Conservation (phyloP, 2,113 vertebrate genomes). For the Gymnarchus niloticus region DNA sequence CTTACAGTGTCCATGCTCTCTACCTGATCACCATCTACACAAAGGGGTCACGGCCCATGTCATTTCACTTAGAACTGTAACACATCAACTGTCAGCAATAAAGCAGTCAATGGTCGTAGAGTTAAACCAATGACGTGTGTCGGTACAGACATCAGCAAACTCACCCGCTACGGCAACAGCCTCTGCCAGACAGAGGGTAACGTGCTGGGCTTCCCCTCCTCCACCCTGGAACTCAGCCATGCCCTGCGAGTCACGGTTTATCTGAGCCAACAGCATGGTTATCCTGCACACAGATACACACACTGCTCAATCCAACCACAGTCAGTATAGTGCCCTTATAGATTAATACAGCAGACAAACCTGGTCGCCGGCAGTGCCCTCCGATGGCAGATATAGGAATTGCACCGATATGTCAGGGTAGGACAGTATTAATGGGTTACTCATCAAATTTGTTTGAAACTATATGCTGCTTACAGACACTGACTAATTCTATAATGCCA, state of each 20-base stretch:
- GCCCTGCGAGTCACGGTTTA: slow-evolving; percentile 94
- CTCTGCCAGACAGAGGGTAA: slow-evolving; percentile 91
- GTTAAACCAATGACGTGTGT: background rate
- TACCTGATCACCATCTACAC: slow-evolving; percentile 85
- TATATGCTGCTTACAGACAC: background rate
- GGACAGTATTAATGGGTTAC: background rate
- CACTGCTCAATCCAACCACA: background rate
- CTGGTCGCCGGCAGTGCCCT: background rate
- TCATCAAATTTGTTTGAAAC: background rate
- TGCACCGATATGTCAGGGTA: background rate
- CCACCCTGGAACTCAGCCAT: slow-evolving; percentile 94
- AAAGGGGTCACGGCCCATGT: background rate
- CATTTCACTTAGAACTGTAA: background rate
- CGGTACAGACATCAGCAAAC: slow-evolving; percentile 20
- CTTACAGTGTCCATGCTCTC: slow-evolving; percentile 95
- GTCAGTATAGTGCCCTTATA: background rate
- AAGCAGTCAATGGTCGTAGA: background rate
- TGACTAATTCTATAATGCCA: background rate
- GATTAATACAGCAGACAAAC: background rate
- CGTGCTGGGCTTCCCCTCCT: slow-evolving; percentile 85
- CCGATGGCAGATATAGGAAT: background rate
- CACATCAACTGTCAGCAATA: background rate
- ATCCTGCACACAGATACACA: slow-evolving; percentile 60
- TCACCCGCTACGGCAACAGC: slow-evolving; percentile 89
- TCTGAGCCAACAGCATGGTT: slow-evolving; percentile 96